phyloP scores from a whole-genome alignment of 2,888 invertebrate genomes.

The Drosophila paranaensis region DNA sequence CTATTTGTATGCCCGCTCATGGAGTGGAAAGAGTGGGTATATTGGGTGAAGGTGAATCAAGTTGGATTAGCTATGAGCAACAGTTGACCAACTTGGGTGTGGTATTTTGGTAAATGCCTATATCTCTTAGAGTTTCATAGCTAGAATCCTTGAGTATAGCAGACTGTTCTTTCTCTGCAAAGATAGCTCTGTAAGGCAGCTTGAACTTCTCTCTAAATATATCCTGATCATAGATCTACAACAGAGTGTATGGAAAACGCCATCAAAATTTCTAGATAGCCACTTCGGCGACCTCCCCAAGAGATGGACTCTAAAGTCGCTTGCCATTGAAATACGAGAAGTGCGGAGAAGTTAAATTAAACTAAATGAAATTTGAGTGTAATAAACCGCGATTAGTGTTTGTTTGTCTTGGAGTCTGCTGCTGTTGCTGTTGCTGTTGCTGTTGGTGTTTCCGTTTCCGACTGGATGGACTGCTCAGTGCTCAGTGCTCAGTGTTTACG shows the following conservation, averaged over 20 bases:
- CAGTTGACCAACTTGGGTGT: too few relatives aligned
- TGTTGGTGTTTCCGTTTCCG: conserved; percentile 16
- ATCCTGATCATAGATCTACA: too few relatives aligned
- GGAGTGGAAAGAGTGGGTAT: neutral
- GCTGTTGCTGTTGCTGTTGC: neutral
- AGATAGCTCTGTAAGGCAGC: too few relatives aligned
- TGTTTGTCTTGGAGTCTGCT: neutral
- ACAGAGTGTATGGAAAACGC: too few relatives aligned
- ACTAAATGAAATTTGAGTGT: conserved; percentile 6
- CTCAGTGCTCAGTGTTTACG: neutral
- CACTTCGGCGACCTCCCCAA: neutral
- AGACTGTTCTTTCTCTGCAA: too few relatives aligned
- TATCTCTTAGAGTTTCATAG: too few relatives aligned
- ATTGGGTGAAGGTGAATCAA: neutral
- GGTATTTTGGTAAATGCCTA: too few relatives aligned
- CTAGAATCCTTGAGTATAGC: too few relatives aligned
- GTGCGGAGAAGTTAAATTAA: conserved; percentile 9
- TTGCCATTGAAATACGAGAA: conserved; percentile 1
- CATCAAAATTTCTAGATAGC: too few relatives aligned
- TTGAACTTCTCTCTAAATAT: neutral
- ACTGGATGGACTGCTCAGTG: neutral
- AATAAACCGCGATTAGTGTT: neutral
- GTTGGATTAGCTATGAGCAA: neutral
- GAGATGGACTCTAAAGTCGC: neutral
- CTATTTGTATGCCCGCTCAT: conserved; percentile 13